These are phyloP conservation scores for Drosophila albomicans DNA, from an alignment of 1,140 invertebrate species.

Conservation along the genomic window DNA sequence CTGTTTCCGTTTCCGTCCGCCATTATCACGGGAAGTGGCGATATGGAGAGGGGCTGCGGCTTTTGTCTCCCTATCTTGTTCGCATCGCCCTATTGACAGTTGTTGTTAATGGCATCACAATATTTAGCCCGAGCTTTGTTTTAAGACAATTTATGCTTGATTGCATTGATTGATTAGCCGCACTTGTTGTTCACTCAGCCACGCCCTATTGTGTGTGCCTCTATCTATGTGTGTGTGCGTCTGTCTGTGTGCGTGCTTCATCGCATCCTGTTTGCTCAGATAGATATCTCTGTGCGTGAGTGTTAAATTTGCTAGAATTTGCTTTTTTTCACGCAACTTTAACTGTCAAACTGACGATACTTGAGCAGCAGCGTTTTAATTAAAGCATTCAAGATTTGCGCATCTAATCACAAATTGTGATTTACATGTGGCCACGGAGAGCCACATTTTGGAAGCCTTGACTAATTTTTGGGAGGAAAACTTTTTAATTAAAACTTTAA, in stretches of 20 bases:
- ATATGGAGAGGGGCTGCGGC: neutral
- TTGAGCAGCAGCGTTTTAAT: constrained; percentile 11
- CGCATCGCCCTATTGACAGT: constrained; percentile 57
- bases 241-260: neutral
- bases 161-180: constrained; percentile 81
- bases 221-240: constrained; percentile 21
- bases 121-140: constrained; percentile 76
- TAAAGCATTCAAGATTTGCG: constrained; percentile 11
- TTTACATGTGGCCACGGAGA: neutral
- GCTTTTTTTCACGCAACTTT: constrained; percentile 32
- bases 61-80: constrained; percentile 31
- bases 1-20: constrained; percentile 63
- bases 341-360: constrained; percentile 22
- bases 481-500: constrained; percentile 74
- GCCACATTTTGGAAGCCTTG: too few relatives aligned
- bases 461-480: constrained; percentile 43
- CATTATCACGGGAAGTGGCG: constrained; percentile 16
- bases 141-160: constrained; percentile 82
- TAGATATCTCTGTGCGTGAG: constrained; percentile 3
- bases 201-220: constrained; percentile 19
- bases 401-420: constrained; percentile 11
- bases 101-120: constrained; percentile 79
- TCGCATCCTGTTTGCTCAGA: neutral
- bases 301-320: neutral
- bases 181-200: constrained; percentile 58